Conservation (phyloP, 1,140 invertebrate species). For the Aphelenchoides besseyi region DNA sequence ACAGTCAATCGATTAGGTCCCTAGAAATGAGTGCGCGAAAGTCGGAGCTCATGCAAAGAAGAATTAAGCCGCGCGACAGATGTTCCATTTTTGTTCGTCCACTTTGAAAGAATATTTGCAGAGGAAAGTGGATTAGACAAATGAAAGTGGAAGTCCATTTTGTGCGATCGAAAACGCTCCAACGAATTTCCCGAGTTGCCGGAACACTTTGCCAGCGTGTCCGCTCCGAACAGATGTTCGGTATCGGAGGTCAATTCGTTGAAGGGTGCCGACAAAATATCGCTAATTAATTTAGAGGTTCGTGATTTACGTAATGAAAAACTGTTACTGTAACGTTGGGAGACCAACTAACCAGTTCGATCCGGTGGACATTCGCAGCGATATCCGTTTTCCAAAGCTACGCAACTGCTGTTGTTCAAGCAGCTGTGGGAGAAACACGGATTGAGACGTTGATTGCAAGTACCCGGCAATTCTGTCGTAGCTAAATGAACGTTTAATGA, state of each 20-base stretch:
- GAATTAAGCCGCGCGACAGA: too few species aligned
- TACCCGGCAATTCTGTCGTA: slow-evolving; percentile 41
- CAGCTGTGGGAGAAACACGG: slow-evolving; percentile 94
- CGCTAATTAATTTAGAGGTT: neutral
- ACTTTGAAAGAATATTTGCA: too few species aligned
- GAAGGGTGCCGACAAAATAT: neutral
- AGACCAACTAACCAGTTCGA: slow-evolving; percentile 67
- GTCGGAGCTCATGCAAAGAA: too few species aligned
- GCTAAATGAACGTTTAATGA: slow-evolving; percentile 22
- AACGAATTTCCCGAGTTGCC: neutral
- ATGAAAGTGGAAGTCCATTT: neutral
- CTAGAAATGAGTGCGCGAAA: too few species aligned
- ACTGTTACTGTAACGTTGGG: slow-evolving; percentile 11
- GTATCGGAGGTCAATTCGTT: neutral
- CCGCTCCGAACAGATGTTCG: neutral
- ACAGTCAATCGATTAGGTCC: too few species aligned
- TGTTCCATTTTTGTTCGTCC: too few species aligned
- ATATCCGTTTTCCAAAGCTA: slow-evolving; percentile 82
- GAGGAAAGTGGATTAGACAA: neutral
- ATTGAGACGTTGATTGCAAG: slow-evolving; percentile 94
- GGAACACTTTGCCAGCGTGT: neutral
- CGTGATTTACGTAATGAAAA: neutral
- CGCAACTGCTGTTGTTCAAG: slow-evolving; percentile 80
- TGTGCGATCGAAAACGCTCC: neutral
- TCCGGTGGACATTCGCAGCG: slow-evolving; percentile 78